Evolutionary conservation across 2,113 vertebrate genomes (phyloP), one percentile per base, ranked within the genome.

Genomic region (Antennarius striatus): DNA sequence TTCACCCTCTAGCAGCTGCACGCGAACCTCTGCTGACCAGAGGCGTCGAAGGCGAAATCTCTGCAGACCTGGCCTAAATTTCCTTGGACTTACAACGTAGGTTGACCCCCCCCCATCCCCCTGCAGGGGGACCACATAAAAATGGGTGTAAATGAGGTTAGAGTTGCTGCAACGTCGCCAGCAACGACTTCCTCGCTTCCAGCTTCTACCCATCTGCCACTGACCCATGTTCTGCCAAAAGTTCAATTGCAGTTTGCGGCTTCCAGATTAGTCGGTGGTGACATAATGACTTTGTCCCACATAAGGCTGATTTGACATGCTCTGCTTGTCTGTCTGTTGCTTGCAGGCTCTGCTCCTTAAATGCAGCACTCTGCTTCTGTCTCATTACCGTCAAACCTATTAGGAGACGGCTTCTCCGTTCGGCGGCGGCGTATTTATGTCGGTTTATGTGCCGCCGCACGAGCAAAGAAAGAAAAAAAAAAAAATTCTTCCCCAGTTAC

Each of bases 211-310:
- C 75, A 84, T 85, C 81, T 86, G 81, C 58, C 62, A 36, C 73
- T 73, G 77, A 80, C 81, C 82, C 74, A 51, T 48, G 72, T 71
- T 81, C 76, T 85, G 85, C 77, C 77, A 87, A 83, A 85, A 85
- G 70, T 68, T 62, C 77, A 75, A 86, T 81, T 79, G 68, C 32
- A 5, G 62, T 80, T 75, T 70, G 81, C 22, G 56, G 64, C 68
- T 68, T 73, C 72, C 77, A 79, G 85, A 90, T 84, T 79, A 73
- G 73, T 77, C 62, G 62, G 79, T 51, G 66, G 80, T 86, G 87
- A 89, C 88, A 88, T 83, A 65, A 87, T 85, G 88, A 84, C 85
- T 89, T 82, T 79, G 73, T 85, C 75, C 79, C 82, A 78, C 77
- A 80, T 88, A 78, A 81, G 70, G 73, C 29, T 77, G 81, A 90